These are phyloP conservation scores for Thomomys bottae DNA, from an alignment of 2,113 vertebrate species.

Conservation along the genomic window DNA sequence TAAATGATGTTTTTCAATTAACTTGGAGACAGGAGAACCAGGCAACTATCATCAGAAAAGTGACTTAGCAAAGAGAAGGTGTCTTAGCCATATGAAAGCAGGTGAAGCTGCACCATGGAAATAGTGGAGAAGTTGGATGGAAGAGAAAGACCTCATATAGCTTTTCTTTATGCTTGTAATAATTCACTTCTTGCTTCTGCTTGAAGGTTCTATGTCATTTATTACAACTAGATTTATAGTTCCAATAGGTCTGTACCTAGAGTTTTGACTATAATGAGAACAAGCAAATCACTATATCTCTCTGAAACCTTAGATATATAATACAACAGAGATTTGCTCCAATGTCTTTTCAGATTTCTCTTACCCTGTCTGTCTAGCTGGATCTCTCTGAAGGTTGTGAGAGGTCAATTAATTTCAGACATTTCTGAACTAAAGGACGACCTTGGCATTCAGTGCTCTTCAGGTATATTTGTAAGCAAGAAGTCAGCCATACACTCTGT, in stretches of 20 bases:
- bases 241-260: neutral
- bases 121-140: neutral
- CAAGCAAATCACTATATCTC: constrained; percentile 20
- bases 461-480: neutral
- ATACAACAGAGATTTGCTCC: neutral
- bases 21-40: neutral
- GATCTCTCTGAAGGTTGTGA: neutral
- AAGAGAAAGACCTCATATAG: neutral
- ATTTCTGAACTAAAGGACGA: neutral
- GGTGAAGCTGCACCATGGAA: neutral
- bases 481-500: neutral
- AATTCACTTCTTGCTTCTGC: constrained; percentile 26
- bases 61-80: neutral
- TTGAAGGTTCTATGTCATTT: constrained; percentile 12
- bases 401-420: neutral
- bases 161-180: neutral
- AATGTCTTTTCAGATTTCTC: neutral
- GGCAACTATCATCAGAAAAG: no score
- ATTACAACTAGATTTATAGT: constrained; percentile 43
- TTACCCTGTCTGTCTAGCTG: neutral
- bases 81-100: neutral
- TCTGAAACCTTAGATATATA: neutral
- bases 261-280: constrained; percentile 17
- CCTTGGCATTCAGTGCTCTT: neutral
- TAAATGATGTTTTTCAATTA: neutral